phyloP scores from a whole-genome alignment of 2,888 invertebrate species.

The Noctua janthina region DNA sequence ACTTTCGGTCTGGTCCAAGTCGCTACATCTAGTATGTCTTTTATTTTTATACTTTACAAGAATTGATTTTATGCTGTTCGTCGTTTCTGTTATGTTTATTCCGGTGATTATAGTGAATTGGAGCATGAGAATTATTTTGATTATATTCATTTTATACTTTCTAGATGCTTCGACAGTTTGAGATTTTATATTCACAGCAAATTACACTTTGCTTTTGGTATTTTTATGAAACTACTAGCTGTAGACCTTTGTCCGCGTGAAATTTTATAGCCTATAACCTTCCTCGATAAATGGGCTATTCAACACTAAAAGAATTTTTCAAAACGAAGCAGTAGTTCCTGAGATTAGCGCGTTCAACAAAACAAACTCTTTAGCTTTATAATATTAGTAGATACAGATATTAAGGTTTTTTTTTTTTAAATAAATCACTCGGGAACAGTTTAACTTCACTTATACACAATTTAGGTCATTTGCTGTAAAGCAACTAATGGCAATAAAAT shows the following conservation, averaged over 20 bases:
- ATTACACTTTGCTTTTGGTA: background rate
- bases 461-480: background rate
- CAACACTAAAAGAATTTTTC: too few relatives aligned
- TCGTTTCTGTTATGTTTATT: slow-evolving; percentile 70
- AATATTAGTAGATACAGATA: too few relatives aligned
- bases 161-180: background rate
- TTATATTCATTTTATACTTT: slow-evolving; percentile 48
- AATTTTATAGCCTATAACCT: too few relatives aligned
- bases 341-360: too few relatives aligned
- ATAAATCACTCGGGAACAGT: background rate
- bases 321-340: too few relatives aligned
- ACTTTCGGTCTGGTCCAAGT: slow-evolving; percentile 59
- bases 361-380: too few relatives aligned
- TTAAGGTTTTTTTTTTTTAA: background rate
- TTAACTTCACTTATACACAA: background rate
- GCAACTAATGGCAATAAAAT: background rate
- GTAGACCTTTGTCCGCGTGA: too few relatives aligned
- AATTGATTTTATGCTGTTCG: slow-evolving; percentile 71
- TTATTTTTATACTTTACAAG: slow-evolving; percentile 68
- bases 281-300: too few relatives aligned
- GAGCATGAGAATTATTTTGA: slow-evolving; percentile 67
- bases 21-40: slow-evolving; percentile 66
- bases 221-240: background rate
- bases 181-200: background rate
- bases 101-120: slow-evolving; percentile 68